These are phyloP conservation scores for Elysia chlorotica DNA, from an alignment of 1,140 invertebrate genomes.

Conservation along the genomic window DNA sequence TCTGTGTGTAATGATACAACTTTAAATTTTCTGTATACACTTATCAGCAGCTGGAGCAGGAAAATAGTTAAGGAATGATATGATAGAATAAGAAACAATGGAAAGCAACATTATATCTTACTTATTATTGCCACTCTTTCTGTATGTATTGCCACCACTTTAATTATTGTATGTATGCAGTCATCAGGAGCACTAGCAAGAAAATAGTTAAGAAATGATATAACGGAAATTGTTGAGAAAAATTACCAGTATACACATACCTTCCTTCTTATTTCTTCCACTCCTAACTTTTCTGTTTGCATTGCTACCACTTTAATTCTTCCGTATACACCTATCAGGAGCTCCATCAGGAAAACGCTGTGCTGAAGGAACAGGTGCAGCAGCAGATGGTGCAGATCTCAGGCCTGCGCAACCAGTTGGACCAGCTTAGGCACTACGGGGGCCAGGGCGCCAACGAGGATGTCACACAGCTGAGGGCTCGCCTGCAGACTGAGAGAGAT, in stretches of 20 bases:
- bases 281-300: too few species aligned
- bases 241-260: too few species aligned
- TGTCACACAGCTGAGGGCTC: slow-evolving; percentile 30
- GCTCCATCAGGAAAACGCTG: slow-evolving; percentile 77
- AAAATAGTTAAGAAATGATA: too few species aligned
- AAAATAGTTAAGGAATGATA: background rate
- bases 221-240: too few species aligned
- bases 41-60: background rate
- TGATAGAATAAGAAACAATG: background rate
- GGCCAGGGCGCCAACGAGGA: slow-evolving; percentile 26
- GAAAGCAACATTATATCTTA: too few species aligned
- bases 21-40: background rate
- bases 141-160: background rate
- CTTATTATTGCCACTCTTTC: background rate
- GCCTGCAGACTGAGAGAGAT: slow-evolving; percentile 42
- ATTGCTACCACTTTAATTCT: too few species aligned
- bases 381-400: slow-evolving; percentile 81
- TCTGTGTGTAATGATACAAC: too few species aligned
- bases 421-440: slow-evolving; percentile 66
- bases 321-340: too few species aligned
- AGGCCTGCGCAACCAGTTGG: slow-evolving; percentile 75
- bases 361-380: slow-evolving; percentile 77
- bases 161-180: background rate
- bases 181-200: background rate
- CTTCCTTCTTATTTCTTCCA: too few species aligned